Conservation (phyloP, 2,888 invertebrate species). For the Orgyia antiqua region DNA sequence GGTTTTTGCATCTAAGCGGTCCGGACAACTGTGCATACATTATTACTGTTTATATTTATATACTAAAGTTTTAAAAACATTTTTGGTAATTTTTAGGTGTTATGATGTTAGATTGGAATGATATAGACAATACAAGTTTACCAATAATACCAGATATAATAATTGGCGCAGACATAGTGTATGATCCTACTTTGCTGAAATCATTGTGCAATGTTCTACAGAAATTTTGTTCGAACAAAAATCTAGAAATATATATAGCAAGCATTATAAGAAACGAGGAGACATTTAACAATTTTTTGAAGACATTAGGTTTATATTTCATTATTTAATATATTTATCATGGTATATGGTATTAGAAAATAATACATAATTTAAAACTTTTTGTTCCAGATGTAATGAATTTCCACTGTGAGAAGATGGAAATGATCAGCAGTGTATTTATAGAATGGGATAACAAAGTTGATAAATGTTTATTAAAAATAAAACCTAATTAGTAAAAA, state of each 20-base stretch:
- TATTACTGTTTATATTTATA: no score
- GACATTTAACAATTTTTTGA: constrained; percentile 79
- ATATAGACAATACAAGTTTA: constrained; percentile 28
- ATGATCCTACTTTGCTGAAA: constrained; percentile 57
- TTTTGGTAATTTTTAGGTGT: constrained; percentile 44
- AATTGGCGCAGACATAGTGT: constrained; percentile 66
- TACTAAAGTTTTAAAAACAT: no score
- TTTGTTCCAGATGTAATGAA: constrained; percentile 39
- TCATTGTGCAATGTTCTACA: constrained; percentile 49
- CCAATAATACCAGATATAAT: constrained; percentile 51
- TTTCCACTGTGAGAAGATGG: constrained; percentile 30
- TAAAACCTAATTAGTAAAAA: constrained; percentile 16
- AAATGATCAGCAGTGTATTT: constrained; percentile 23
- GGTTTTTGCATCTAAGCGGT: no score
- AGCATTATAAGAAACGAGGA: constrained; percentile 79
- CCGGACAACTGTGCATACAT: no score
- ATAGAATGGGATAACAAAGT: constrained; percentile 48
- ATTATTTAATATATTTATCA: background rate
- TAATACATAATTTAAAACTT: no score
- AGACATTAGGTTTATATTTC: constrained; percentile 69
- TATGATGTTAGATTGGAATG: constrained; percentile 54
- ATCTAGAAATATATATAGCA: constrained; percentile 50
- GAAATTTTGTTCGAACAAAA: constrained; percentile 42
- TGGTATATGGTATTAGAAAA: no score
- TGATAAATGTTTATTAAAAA: constrained; percentile 44